Evolutionary conservation across 2,888 invertebrate species (phyloP), one percentile per base, ranked within the genome.

Genomic region (Tachina fera): DNA sequence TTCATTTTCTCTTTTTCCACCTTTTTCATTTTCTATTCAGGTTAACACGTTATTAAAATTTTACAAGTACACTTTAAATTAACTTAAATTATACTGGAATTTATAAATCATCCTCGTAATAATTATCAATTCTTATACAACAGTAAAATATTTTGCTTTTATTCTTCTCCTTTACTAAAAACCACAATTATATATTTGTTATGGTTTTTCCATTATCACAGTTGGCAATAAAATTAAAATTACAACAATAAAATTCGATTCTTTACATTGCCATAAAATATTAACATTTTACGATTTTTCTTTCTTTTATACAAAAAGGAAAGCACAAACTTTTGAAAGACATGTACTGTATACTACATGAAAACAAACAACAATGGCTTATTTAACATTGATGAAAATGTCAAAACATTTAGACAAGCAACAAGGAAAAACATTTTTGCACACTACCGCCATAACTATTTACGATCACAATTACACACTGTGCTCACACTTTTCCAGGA

Each of bases 341-440:
- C 31, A 31, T 68, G 39, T 53, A 49, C 11, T 22, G 45, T 16
- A 63, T 45, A 61, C 9, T 45, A 61, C 9, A 47, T 31, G 31
- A 31, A 31, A 6, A 31, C 16, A 31, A 6, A 31, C 16, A 56
- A 72, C 56, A 71, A 56, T 63, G 63, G 63, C n/a, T 63, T 41
- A 79, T 65, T 71, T 51, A 71, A 65, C 56, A 72, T 72, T 72
- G 53, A 71, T 65, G 47, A 47, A 63, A 79, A 65, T 79, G 47
- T 63, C 56, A 47, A 63, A 71, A 56, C 19, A 39, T 71, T 71
- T 8, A 56, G 47, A 56, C 11, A 31, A 19, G 49, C 41, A 47
- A 60, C 45, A 72, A 31, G 31, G 22, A 51, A 60, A 41, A 39
- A 19, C 9, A 47, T 58, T 14, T 63, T 60, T 16, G 19, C 49